phyloP scores from a whole-genome alignment of 2,113 vertebrate genomes.

The Centrocercus urophasianus region DNA sequence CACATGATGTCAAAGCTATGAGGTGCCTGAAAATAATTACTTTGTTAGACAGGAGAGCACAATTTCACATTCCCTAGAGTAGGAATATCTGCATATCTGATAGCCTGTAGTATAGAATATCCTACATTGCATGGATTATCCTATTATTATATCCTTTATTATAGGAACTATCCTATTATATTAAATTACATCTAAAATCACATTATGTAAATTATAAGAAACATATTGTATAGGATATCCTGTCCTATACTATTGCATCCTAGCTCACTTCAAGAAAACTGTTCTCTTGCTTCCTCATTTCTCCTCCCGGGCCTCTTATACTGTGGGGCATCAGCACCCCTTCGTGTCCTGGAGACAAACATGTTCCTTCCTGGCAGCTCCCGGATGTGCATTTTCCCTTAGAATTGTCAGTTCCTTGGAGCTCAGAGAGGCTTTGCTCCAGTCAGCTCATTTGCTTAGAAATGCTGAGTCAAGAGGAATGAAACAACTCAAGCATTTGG shows the following conservation, averaged over 20 bases:
- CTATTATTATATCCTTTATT: not conserved
- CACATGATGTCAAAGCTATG: not conserved
- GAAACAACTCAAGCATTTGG: not conserved
- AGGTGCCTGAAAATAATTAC: not conserved
- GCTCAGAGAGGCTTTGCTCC: not conserved
- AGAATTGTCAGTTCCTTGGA: not conserved
- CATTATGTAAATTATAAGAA: not conserved
- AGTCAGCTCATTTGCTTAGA: not conserved
- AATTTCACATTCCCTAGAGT: not conserved
- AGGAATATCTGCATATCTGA: not conserved
- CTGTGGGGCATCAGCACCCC: rapidly evolving
- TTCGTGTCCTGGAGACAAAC: rapidly evolving
- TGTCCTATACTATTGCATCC: not conserved
- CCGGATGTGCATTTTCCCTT: rapidly evolving
- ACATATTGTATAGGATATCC: not conserved
- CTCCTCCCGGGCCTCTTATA: rapidly evolving
- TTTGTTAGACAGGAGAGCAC: not conserved
- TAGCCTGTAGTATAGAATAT: not conserved
- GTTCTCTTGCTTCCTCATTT: not conserved
- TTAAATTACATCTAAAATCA: not conserved
- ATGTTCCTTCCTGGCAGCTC: not conserved
- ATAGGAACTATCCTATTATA: not conserved
- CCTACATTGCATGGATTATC: not conserved
- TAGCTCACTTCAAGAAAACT: not conserved
- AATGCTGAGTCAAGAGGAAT: not conserved